These are phyloP conservation scores for Drosophila biarmipes DNA, from an alignment of 1,140 invertebrate genomes.

Conservation along the genomic window DNA sequence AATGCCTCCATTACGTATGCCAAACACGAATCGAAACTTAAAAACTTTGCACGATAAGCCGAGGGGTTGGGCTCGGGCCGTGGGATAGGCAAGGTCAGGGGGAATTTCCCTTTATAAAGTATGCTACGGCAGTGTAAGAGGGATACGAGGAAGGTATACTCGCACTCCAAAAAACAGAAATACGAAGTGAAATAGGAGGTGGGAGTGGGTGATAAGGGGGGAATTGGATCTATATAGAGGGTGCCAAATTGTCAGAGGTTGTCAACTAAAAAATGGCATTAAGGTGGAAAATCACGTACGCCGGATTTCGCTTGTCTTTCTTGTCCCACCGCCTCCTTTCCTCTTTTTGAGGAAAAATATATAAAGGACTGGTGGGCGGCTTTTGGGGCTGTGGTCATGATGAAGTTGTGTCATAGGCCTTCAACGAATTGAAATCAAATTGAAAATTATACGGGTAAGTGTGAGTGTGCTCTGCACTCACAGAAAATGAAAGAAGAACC, in stretches of 20 bases:
- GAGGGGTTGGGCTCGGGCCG: not conserved
- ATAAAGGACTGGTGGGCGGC: not conserved
- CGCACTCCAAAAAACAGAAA: constrained; percentile 2
- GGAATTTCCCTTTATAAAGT: constrained; percentile 11
- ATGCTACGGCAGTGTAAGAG: constrained; percentile 20
- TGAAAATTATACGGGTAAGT: constrained; percentile 59
- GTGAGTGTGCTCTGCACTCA: constrained; percentile 9
- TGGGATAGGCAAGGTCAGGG: constrained; percentile 8
- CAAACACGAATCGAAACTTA: constrained; percentile 78
- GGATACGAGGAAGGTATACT: constrained; percentile 6
- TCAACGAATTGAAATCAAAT: constrained; percentile 73
- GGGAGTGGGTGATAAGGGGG: constrained; percentile 20
- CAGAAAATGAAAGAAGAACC: not conserved
- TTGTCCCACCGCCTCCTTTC: constrained; percentile 5
- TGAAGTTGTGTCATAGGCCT: constrained; percentile 38
- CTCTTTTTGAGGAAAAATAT: not conserved
- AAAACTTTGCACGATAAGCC: constrained; percentile 76
- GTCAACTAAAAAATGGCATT: constrained; percentile 74
- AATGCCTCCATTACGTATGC: constrained; percentile 66
- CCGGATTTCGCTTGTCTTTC: constrained; percentile 64
- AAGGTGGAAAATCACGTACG: constrained; percentile 79
- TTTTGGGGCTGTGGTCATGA: constrained; percentile 1
- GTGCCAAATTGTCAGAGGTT: constrained; percentile 75
- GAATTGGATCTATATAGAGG: constrained; percentile 52
- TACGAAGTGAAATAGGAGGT: constrained; percentile 63